Base-by-base conservation (phyloP, 2,113 vertebrate genomes). In the Theristicus caerulescens region DNA sequence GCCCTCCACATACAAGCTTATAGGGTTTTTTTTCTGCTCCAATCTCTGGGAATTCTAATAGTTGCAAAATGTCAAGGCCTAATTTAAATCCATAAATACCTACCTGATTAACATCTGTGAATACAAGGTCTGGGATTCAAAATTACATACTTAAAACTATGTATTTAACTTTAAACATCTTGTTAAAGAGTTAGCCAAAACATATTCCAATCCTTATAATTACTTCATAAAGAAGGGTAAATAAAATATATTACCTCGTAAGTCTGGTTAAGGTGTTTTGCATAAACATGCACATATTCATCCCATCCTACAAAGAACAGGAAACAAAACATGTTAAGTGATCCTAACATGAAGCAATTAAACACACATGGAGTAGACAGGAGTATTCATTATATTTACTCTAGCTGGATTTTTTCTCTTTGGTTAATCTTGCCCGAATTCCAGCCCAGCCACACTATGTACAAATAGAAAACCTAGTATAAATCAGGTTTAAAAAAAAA, bases 211-310 rank as follows among this genome's bases (percentile, higher is more conserved):
- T 27, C 36, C 40, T 92, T 80, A 49, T 36, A 89, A 94, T 86
- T 91, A 70, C 73, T 93, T 87, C 20, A 57, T 51, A 65, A 84
- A 57, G 64, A 94, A n/a, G 2, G 2, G 24, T 79, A 96, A 93
- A 78, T 87, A 95, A 96, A 77, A 92, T 70, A 81, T 14, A 90
- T 93, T 98, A 99, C 99, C 99, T 99, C 96, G 98, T 98, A n/a
- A 99, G 98, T 90, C 99, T 99, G 92, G 98, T 99, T 86, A 99
- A 98, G 86, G 98, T 98, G 93, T 98, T 99, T 97, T 99, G 99
- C 99, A 99, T 99, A 96, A 99, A 99, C 99, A 99, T 99, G 83
- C 99, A 99, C 98, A 99, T 98, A 95, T 98, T 98, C 97, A 99
- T 97, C 66, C 99, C 99, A 94, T 99, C 99, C 99, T 99, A 94